A percentile compares a stretch with the other conserved stretches of the same genome.
These are phyloP conservation scores for Esox masquinongy DNA, from an alignment of 2,797 vertebrate species.

Conservation along the genomic window DNA sequence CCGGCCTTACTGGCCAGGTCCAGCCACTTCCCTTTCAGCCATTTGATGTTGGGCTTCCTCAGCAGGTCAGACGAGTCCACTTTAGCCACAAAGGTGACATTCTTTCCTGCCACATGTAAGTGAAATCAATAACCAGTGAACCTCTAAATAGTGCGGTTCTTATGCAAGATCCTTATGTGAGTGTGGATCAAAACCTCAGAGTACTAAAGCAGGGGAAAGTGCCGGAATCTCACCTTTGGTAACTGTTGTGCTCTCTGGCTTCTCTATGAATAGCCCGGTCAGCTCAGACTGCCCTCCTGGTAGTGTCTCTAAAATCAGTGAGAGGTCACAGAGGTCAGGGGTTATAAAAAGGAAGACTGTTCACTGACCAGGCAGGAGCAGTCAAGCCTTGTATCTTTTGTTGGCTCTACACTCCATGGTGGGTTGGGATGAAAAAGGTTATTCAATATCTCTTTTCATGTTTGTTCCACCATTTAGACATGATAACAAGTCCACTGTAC, in stretches of 20 bases:
- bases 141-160: not conserved
- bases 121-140: conserved; percentile 17
- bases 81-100: conserved; percentile 74
- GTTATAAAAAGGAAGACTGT: not conserved
- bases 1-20: conserved; percentile 87
- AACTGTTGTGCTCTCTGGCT: conserved; percentile 64
- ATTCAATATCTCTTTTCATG: too few relatives aligned
- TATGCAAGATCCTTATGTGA: conserved; percentile 16
- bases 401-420: too few relatives aligned
- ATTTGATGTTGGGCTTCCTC: conserved; percentile 81
- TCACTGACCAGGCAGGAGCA: conserved; percentile 18
- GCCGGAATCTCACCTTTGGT: conserved; percentile 68
- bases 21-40: conserved; percentile 95
- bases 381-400: too few relatives aligned
- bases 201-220: not conserved
- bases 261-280: conserved; percentile 69
- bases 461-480: too few relatives aligned
- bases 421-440: too few relatives aligned
- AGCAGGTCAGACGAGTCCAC: conserved; percentile 74
- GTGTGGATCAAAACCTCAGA: not conserved
- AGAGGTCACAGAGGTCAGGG: conserved; percentile 28
- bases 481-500: too few relatives aligned
- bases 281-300: conserved; percentile 66
- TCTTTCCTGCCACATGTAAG: conserved; percentile 63
- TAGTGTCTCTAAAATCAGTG: conserved; percentile 49